Base-by-base conservation (phyloP, 2,113 vertebrate species). In the Odontophorus gujanensis region DNA sequence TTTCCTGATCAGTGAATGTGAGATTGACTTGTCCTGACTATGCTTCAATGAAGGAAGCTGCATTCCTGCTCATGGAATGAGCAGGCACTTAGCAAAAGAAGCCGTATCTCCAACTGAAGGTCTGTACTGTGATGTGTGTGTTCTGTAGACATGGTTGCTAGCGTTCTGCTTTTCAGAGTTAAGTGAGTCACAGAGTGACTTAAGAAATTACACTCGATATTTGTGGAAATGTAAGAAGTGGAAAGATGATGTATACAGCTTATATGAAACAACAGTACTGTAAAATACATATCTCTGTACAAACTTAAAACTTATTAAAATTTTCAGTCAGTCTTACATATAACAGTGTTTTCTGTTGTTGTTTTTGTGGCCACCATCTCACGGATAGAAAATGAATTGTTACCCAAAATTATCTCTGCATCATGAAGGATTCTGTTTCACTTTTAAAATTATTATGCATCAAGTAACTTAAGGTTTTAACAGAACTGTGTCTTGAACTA, bases 291-390 rank as follows among this genome's bases (percentile, higher is more conserved):
- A 75, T 25, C 24, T 40, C 85, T 92, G 50, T 92, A 88, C 68
- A 83, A 67, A 92, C 45, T 53, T 8, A 13, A 3, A 72, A 50
- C 17, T 63, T 45, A 95, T 92, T 95, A 91, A 96, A 95, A 63
- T 75, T 91, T 72, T 57, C 74, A 26, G 57, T 65, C 42, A 32
- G 59, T 89, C 85, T 87, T 74, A 30, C 0, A 0, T 55, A 47
- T 75, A 65, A 57, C 51, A 36, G 0, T 36, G 75, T 55, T 76
- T 57, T 20, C 3, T 77, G 62, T 83, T 77, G 62, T 83, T 89
- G 43, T 32, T 47, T 89, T 69, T 66, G 63, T 40, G 68, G 42
- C 59, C 57, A 28, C 53, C 2, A 0, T 6, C 28, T 50, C 62
- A 25, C 30, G 18, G 11, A 1, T 4, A 22, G 32, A 53, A 59